These are phyloP conservation scores for Scomber colias DNA, from an alignment of 2,113 vertebrate genomes.

Conservation along the genomic window DNA sequence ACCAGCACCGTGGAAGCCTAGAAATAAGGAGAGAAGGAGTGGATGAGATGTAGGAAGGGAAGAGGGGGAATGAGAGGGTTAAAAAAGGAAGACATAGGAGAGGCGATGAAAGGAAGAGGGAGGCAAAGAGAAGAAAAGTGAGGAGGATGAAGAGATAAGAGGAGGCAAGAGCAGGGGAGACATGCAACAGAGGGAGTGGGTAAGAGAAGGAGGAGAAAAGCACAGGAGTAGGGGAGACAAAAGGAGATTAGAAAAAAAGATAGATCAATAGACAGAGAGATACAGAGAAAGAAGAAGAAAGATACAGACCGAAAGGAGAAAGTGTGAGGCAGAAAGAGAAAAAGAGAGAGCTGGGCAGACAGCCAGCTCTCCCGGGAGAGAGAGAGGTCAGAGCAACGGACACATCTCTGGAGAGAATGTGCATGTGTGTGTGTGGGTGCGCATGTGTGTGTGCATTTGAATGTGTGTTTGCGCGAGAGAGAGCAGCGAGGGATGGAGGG, in stretches of 20 bases:
- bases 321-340: constrained; percentile 61
- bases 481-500: constrained; percentile 57
- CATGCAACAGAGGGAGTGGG: constrained; percentile 64
- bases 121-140: constrained; percentile 36
- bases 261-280: constrained; percentile 74
- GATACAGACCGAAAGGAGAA: constrained; percentile 51
- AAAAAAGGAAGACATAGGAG: constrained; percentile 12
- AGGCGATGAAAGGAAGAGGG: constrained; percentile 22
- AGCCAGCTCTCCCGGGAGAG: constrained; percentile 75
- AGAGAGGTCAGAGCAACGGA: constrained; percentile 81
- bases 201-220: constrained; percentile 29
- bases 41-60: not conserved
- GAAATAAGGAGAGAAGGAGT: constrained; percentile 44
- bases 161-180: constrained; percentile 67
- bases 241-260: constrained; percentile 76
- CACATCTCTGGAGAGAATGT: constrained; percentile 73
- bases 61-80: not conserved
- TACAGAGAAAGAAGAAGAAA: constrained; percentile 52
- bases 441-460: constrained; percentile 29
- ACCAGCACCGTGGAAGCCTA: constrained; percentile 57
- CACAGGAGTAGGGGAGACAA: constrained; percentile 40
- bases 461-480: constrained; percentile 49
- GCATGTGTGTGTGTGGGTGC: constrained; percentile 54
- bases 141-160: constrained; percentile 75
- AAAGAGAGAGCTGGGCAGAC: constrained; percentile 66